Conservation (phyloP, 1,140 invertebrate species). For the Nasonia giraulti region DNA sequence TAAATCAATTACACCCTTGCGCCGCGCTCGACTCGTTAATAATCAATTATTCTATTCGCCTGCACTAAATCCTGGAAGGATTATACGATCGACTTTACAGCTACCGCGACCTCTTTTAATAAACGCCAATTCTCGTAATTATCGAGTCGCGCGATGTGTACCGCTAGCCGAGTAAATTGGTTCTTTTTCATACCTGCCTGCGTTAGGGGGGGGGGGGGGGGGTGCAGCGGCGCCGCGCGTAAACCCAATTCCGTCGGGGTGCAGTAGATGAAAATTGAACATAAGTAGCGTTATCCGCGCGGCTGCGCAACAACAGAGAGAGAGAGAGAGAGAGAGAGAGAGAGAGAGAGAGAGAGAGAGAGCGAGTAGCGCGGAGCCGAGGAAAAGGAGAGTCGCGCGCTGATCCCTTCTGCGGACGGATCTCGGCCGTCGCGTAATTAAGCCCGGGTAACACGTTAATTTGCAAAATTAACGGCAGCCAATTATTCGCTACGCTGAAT, state of each 20-base stretch:
- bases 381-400: conserved; percentile 17
- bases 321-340: too few species aligned
- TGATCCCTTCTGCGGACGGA: background rate
- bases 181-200: background rate
- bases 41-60: background rate
- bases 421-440: conserved; percentile 32
- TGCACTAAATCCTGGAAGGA: background rate
- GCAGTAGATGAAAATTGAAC: background rate
- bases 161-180: conserved; percentile 16
- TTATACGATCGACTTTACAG: background rate
- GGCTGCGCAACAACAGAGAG: too few species aligned
- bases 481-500: conserved; percentile 58
- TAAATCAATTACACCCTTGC: conserved; percentile 42
- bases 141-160: background rate
- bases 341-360: too few species aligned
- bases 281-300: too few species aligned
- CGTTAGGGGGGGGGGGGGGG: too few species aligned
- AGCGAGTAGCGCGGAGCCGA: background rate
- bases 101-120: conserved; percentile 13
- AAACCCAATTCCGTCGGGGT: conserved; percentile 9
- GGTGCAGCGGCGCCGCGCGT: background rate
- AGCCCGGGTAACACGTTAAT: conserved; percentile 57
- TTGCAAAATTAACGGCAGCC: conserved; percentile 64
- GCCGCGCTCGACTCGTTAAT: background rate
- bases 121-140: conserved; percentile 21